phyloP scores from a whole-genome alignment of 2,797 vertebrate genomes.

The Pangasius krempfi region DNA sequence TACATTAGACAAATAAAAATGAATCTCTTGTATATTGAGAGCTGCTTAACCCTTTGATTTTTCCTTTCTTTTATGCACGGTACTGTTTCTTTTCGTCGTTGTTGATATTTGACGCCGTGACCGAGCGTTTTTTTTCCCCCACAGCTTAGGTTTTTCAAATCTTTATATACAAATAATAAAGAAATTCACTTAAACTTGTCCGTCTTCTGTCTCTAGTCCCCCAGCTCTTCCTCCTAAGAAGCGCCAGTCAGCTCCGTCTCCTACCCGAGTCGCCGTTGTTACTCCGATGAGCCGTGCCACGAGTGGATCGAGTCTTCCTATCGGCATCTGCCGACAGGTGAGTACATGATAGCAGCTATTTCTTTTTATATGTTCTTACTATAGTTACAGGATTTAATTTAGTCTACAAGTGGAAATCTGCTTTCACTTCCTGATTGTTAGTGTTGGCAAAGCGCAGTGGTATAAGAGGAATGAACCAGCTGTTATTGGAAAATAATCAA shows the following conservation, averaged over 20 bases:
- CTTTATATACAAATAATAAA: too few relatives aligned
- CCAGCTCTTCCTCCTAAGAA: constrained; percentile 96
- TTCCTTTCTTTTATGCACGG: background rate
- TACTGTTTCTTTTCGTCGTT: background rate
- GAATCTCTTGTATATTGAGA: background rate
- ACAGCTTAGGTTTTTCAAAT: background rate
- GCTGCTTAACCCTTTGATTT: background rate
- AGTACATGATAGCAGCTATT: background rate
- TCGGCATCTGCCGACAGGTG: constrained; percentile 80
- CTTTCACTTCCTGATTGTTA: background rate
- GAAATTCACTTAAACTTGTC: background rate
- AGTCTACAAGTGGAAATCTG: background rate
- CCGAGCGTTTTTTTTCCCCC: background rate
- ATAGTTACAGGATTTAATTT: background rate
- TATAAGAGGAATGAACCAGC: background rate
- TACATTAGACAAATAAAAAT: background rate
- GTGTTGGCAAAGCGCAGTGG: too few relatives aligned
- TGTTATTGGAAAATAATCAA: background rate
- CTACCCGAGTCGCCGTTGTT: constrained; percentile 92
- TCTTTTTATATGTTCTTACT: background rate
- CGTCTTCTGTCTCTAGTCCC: constrained; percentile 74
- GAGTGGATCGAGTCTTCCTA: constrained; percentile 76
- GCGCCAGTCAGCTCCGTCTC: constrained; percentile 91
- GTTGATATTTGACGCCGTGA: background rate
- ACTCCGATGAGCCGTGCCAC: constrained; percentile 92